Conservation (phyloP, 1,140 invertebrate genomes). For the Anastatus disparis region DNA sequence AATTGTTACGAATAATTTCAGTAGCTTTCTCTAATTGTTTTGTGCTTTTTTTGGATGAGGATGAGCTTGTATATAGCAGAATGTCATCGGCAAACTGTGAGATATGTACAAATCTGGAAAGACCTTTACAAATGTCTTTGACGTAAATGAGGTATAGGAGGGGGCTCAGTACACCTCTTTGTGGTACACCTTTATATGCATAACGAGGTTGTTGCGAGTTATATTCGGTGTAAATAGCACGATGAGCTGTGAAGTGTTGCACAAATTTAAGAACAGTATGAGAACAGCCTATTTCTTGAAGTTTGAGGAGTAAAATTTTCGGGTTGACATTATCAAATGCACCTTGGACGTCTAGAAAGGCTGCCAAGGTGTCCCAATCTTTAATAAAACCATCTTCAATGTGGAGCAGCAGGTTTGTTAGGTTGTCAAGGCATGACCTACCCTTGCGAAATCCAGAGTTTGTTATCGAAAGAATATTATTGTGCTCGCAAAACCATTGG, state of each 20-base stretch:
- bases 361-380: too few relatives aligned
- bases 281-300: neutral
- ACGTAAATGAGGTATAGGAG: neutral
- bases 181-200: neutral
- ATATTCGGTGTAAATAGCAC: neutral
- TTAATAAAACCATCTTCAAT: too few relatives aligned
- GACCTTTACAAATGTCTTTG: too few relatives aligned
- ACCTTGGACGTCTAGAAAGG: neutral
- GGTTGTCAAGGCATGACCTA: neutral
- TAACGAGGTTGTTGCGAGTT: neutral
- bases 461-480: neutral
- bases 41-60: neutral
- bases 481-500: neutral
- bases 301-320: neutral
- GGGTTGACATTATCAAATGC: conserved; percentile 3
- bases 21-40: neutral
- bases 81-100: neutral
- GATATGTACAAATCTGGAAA: neutral
- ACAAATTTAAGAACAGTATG: neutral
- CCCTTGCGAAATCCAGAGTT: conserved; percentile 15
- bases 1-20: too few relatives aligned
- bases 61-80: neutral
- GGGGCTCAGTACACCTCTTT: neutral
- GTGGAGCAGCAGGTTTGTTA: neutral
- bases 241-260: neutral